phyloP scores from a whole-genome alignment of 2,113 vertebrate species.

The Camelus dromedarius region DNA sequence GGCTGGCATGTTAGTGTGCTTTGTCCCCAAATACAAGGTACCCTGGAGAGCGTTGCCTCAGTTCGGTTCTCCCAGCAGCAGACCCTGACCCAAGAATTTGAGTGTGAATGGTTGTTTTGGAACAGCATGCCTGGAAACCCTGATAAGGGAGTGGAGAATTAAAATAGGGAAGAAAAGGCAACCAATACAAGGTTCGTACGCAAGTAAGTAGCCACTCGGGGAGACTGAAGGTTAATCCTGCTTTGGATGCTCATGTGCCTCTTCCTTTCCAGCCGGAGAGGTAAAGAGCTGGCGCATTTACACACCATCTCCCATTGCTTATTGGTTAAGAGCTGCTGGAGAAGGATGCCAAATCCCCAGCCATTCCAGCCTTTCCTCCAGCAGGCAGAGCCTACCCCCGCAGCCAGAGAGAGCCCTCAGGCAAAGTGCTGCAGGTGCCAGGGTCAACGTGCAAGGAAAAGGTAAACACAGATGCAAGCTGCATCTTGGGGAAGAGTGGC shows the following conservation, averaged over 20 bases:
- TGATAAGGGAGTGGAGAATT: too few species aligned
- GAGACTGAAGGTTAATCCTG: neutral
- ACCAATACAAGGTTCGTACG: neutral
- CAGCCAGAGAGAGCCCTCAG: neutral
- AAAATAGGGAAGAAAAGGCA: neutral
- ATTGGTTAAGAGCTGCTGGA: neutral
- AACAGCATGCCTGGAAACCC: neutral
- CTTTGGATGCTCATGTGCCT: neutral
- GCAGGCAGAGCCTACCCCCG: neutral
- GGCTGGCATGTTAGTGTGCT: neutral
- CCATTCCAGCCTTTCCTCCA: neutral
- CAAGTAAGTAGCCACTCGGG: neutral
- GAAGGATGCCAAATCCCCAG: neutral
- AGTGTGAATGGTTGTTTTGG: neutral
- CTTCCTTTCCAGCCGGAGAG: neutral
- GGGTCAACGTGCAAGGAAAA: neutral
- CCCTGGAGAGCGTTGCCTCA: neutral
- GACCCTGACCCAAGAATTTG: neutral
- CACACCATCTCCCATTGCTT: neutral
- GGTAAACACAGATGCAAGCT: neutral
- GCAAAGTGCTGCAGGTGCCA: neutral
- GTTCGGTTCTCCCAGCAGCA: neutral
- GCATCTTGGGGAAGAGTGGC: rapidly evolving
- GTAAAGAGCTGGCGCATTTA: neutral
- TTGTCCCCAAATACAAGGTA: neutral